These are phyloP conservation scores for Enteromius viviparus DNA, from an alignment of 2,797 vertebrate species.

Conservation along the genomic window DNA sequence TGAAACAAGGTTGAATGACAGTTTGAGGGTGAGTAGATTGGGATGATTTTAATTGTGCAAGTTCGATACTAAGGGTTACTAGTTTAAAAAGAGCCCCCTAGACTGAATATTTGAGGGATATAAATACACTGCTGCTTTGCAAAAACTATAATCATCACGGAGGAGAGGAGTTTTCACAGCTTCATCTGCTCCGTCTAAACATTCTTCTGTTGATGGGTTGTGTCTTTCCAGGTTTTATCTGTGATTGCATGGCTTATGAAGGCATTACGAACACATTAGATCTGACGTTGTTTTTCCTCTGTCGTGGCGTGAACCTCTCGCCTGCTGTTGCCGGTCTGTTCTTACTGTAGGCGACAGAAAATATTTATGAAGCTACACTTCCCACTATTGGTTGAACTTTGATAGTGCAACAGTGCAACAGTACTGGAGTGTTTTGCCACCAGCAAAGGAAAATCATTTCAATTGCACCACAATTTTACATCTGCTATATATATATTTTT, in stretches of 20 bases:
- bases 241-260: conserved; percentile 1
- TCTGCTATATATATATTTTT: not conserved
- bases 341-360: conserved; percentile 16
- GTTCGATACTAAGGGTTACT: not conserved
- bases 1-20: not conserved
- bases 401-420: conserved; percentile 68
- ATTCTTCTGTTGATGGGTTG: conserved; percentile 8
- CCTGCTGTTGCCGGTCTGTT: conserved; percentile 47
- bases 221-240: conserved; percentile 28
- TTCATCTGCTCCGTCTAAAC: conserved; percentile 9
- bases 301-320: conserved; percentile 6
- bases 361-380: conserved; percentile 64
- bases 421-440: not conserved
- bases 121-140: not conserved
- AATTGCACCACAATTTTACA: conserved; percentile 7
- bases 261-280: conserved; percentile 22
- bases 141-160: not conserved
- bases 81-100: not conserved
- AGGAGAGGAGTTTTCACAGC: conserved; percentile 12
- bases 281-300: conserved; percentile 16
- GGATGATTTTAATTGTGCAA: not conserved
- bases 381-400: conserved; percentile 69
- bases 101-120: not conserved
- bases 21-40: not conserved
- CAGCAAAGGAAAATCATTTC: not conserved